Evolutionary conservation across 2,888 invertebrate genomes (phyloP), one percentile per base, ranked within the genome.

Genomic region (Apotomis capreana): DNA sequence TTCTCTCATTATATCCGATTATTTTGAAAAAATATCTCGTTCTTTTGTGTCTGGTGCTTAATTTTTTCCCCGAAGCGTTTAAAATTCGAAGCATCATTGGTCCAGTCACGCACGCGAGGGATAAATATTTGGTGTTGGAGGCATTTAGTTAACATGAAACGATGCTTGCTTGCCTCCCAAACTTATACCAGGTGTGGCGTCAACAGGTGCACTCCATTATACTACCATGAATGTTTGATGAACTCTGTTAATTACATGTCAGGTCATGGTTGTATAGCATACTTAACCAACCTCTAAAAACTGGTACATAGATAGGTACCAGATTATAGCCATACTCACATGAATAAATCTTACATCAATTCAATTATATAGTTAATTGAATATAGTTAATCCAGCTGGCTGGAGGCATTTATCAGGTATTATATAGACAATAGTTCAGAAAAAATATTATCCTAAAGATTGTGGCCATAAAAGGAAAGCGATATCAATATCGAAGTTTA

Each of bases 191-290:
- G 90, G 91, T 91, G 91, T 80, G 79, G 70, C 78, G 78, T 83
- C 86, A 88, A 91, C 92, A 92, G 91, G 92, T 92, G 91, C 80
- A 84, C 75, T 80, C 75, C 64, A 75, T 78, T 79, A 67, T 75
- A 77, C 68, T 76, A 68, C 70, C 59, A 70, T 72, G 61, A 57
- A 74, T 70, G 76, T 77, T 54, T 51, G 36, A 15, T 15, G n/a
- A 65, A 67, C 49, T 12, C 9, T 37, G 46, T 44, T 70, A 40
- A 59, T 58, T 63, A 44, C 26, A 26, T 36, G 40, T 63, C 51
- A 69, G 57, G 62, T 63, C n/a, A 15, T 54, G 15, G 8, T 49
- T 10, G 9, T n/a, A 12, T 26, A 12, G 49, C 46, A 26, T 49
- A 49, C 49, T 49, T 6, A 49, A 9, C 3, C 49, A 10, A 49